Base-by-base conservation (phyloP, 92 coral and sea anemone genomes). In the Porites cylindrica region DNA sequence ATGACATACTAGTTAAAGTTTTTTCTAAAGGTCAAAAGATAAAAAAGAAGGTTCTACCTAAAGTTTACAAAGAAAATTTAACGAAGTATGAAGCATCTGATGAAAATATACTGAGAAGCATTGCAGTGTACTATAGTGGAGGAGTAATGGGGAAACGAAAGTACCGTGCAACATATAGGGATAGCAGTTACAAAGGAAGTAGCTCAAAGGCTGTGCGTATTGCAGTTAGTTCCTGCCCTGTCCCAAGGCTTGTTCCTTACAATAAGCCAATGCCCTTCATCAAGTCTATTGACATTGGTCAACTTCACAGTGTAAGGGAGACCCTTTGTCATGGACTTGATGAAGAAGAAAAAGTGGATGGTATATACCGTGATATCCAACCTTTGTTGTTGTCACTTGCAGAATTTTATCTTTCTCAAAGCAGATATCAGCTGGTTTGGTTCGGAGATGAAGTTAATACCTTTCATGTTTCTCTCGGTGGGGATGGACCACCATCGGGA, bases 401-500 rank as follows among this genome's bases (percentile, higher is more conserved):
- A 10, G 61, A 72, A 29, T 91, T 77, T 80, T 89, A 94, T 80
- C 75, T 94, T 7, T 65, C 66, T 84, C 26, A 29, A 10, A 43
- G 72, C 47, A 74, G 69, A n/a, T 78, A 91, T 75, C 38, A 83
- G 13, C 72, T 89, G 32, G 67, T 23, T 0, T 89, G 90, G 90
- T 91, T 89, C 72, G 65, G 52, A 58, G 79, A 58, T 18, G 63
- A 83, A 56, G 70, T 72, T 8, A 20, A 91, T 77, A 92, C 89
- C 14, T 89, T 91, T 51, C 63, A 68, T 71, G 82, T 94, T 62
- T 66, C 92, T 59, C n/a, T 91, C 65, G 96, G 96, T 64, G 92
- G 96, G 14, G 92, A 93, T 53, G 88, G 94, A 5, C 88, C 91
- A 6, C 96, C 96, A 2, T 89, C 86, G 29, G 97, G 95, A 7